Evolutionary conservation across 2,797 vertebrate genomes (phyloP), one percentile per base, ranked within the genome.

Genomic region (Lithobates sylvaticus): DNA sequence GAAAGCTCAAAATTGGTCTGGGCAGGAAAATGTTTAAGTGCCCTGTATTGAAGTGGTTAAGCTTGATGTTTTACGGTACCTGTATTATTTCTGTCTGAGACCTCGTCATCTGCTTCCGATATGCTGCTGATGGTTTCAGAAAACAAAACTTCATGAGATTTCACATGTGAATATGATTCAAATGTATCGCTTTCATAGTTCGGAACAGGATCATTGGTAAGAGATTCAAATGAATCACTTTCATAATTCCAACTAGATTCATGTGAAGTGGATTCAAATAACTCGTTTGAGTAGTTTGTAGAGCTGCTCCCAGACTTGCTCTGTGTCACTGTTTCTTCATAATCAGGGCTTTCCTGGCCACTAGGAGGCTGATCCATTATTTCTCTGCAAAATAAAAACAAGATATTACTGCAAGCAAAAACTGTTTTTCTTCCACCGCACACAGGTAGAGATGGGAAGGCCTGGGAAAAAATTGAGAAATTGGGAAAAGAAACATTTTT

Each of bases 161-260:
- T 78, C 71, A 86, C 81, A 3, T 26, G 3, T n/a, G 47, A 75
- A 3, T 21, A 81, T 0, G 5, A 85, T 13, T 47, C 78, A 65
- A 89, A 82, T 0, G 34, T 69, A 64, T 89, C 0, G 0, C 71
- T 83, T 65, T 87, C 84, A 58, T 68, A 18, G 61, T 18, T 70
- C 23, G 32, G 61, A 65, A 26, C 81, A 47, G 64, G 16, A 71
- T 26, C 86, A 29, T 89, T n/a, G 0, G 84, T 88, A 65, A 84
- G 47, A 26, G 88, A 69, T 13, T 89, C 88, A 83, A 88, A 92
- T 2, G 88, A 85, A 10, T 83, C 79, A 44, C 27, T 82, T 58
- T 58, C 29, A 72, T 27, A 36, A 32, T 82, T 61, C n/a, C 29
- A 64, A 42, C 26, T 81, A 39, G 67, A 29, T 71, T 29, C 83